Evolutionary conservation across 2,113 vertebrate genomes (phyloP).

Genomic region (Gobiocypris rarus): DNA sequence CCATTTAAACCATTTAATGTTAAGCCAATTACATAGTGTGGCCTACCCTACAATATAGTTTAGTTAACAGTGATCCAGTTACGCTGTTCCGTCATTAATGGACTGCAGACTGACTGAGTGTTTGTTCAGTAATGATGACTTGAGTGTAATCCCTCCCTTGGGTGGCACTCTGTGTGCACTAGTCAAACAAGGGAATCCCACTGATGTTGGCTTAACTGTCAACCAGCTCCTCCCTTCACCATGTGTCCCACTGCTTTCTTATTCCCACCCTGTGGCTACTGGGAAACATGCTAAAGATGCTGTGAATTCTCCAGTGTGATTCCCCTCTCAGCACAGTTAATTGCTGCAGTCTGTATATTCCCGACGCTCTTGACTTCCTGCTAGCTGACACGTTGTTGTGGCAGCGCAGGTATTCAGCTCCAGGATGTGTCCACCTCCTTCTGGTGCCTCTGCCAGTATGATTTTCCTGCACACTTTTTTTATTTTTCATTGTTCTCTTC

Average conservation of each 20-base stretch:
- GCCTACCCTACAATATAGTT: not conserved
- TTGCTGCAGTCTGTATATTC: conserved; percentile 11
- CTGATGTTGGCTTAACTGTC: conserved; percentile 34
- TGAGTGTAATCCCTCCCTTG: conserved; percentile 35
- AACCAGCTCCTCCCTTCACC: conserved; percentile 15
- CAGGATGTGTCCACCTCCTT: not conserved
- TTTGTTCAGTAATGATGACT: conserved; percentile 35
- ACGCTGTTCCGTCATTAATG: not conserved
- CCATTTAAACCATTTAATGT: not conserved
- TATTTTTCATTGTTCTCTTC: not conserved
- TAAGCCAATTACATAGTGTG: not conserved
- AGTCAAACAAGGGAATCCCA: conserved; percentile 38
- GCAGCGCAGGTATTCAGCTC: not conserved
- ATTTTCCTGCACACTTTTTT: not conserved
- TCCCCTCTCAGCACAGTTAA: conserved; percentile 15
- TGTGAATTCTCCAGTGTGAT: conserved; percentile 18
- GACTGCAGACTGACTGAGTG: conserved; percentile 37
- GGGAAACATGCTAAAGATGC: not conserved
- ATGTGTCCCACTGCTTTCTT: conserved; percentile 18
- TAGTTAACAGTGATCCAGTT: not conserved
- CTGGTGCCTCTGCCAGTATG: not conserved
- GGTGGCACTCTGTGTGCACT: conserved; percentile 30
- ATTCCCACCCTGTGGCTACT: not conserved
- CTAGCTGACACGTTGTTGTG: not conserved
- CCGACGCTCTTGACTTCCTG: not conserved